These are phyloP conservation scores for Buceros bicornis DNA, from an alignment of 2,797 vertebrate species.

Conservation along the genomic window DNA sequence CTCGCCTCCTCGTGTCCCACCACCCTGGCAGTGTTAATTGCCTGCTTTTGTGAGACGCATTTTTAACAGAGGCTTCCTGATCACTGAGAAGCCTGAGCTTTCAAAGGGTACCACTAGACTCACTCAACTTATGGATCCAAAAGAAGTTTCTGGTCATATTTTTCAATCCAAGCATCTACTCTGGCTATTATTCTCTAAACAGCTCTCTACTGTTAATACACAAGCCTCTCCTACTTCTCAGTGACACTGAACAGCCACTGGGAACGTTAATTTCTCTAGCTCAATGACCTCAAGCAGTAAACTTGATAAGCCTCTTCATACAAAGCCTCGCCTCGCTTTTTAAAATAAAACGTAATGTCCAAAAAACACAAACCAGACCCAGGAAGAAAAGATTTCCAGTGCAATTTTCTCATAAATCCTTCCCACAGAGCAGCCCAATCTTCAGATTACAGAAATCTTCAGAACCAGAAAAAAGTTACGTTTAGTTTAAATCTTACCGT, in stretches of 20 bases:
- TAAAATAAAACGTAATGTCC: not conserved
- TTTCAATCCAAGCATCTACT: not conserved
- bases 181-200: not conserved
- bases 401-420: not conserved
- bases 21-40: fast-evolving
- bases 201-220: not conserved
- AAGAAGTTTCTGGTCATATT: not conserved
- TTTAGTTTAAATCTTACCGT: not conserved
- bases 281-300: not conserved
- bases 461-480: not conserved
- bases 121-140: not conserved
- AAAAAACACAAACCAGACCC: not conserved
- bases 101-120: not conserved
- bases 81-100: not conserved
- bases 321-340: not conserved
- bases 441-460: not conserved
- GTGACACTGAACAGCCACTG: not conserved
- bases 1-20: not conserved
- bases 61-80: not conserved
- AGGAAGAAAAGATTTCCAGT: not conserved
- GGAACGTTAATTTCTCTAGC: not conserved
- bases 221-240: not conserved
- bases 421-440: not conserved
- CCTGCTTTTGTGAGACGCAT: not conserved
- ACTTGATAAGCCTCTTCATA: not conserved